phyloP scores from a whole-genome alignment of 2,888 invertebrate species.

The Ormyrus nitidulus region DNA sequence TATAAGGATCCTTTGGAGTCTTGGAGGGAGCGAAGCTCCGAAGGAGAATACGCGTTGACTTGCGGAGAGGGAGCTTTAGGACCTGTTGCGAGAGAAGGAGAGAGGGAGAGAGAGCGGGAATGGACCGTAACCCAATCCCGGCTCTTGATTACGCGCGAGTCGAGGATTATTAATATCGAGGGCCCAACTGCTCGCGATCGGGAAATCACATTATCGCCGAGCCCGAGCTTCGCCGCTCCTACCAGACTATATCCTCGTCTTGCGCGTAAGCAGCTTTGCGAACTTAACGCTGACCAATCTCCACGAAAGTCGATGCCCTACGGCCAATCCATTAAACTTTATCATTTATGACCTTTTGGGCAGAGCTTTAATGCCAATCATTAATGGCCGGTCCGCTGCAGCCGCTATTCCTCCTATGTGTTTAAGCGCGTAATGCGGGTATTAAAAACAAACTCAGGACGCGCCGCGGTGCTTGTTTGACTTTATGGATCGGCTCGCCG shows the following conservation, averaged over 20 bases:
- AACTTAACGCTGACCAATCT: conserved; percentile 46
- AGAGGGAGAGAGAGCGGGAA: conserved; percentile 19
- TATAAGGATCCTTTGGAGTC: not conserved
- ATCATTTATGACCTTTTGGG: conserved; percentile 41
- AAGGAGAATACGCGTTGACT: conserved; percentile 42
- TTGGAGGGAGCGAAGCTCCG: conserved; percentile 2
- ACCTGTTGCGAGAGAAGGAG: conserved; percentile 49
- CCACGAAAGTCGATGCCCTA: not conserved
- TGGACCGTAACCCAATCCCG: conserved; percentile 52
- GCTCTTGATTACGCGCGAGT: conserved; percentile 47
- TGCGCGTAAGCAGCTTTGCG: conserved; percentile 48
- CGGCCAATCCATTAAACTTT: conserved; percentile 50
- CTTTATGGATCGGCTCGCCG: conserved; percentile 14
- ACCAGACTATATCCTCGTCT: not conserved
- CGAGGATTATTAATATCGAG: conserved; percentile 56
- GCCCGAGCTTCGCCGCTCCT: conserved; percentile 42
- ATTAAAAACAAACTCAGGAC: conserved; percentile 35
- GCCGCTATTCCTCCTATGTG: not conserved
- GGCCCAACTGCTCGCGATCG: conserved; percentile 22
- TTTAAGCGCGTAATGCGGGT: not conserved
- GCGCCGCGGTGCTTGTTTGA: not conserved
- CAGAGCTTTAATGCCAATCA: conserved; percentile 32
- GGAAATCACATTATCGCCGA: conserved; percentile 54
- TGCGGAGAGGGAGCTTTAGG: conserved; percentile 28
- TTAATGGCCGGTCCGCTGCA: not conserved